phyloP scores from a whole-genome alignment of 2,888 invertebrate genomes.

The Stenolophus ochropezus region DNA sequence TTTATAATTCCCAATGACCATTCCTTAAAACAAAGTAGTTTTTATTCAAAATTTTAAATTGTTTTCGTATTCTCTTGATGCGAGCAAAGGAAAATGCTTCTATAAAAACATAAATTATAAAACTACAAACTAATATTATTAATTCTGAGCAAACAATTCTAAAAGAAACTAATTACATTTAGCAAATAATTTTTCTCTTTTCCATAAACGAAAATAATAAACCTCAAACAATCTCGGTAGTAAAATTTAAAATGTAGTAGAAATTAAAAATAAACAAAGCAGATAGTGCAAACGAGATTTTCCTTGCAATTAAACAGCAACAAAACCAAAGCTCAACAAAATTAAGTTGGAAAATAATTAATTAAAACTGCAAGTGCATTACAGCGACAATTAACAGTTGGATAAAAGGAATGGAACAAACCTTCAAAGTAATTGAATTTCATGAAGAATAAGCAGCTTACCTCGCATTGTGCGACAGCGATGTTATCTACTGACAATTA shows the following conservation, averaged over 20 bases:
- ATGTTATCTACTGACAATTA: constrained; percentile 3
- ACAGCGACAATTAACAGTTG: constrained; percentile 7
- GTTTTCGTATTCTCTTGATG: too few relatives aligned
- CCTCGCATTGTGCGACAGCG: not conserved
- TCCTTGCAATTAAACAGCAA: not conserved
- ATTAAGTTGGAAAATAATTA: constrained; percentile 6
- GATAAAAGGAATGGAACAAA: not conserved
- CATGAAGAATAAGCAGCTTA: constrained; percentile 25
- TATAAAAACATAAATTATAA: too few relatives aligned
- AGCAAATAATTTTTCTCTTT: not conserved
- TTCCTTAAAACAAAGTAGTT: too few relatives aligned
- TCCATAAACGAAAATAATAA: too few relatives aligned
- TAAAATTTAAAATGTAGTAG: not conserved
- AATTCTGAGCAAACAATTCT: too few relatives aligned
- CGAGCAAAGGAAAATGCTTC: too few relatives aligned
- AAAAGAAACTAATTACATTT: not conserved
- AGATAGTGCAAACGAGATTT: not conserved
- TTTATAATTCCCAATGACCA: too few relatives aligned
- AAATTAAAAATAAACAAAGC: not conserved
- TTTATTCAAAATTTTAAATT: too few relatives aligned
- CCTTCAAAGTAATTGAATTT: constrained; percentile 24
- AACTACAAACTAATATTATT: too few relatives aligned
- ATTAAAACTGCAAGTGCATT: constrained; percentile 11
- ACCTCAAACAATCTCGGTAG: not conserved
- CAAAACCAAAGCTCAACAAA: constrained; percentile 1